Evolutionary conservation across 2,797 vertebrate genomes (phyloP).

Genomic region (Falco naumanni): DNA sequence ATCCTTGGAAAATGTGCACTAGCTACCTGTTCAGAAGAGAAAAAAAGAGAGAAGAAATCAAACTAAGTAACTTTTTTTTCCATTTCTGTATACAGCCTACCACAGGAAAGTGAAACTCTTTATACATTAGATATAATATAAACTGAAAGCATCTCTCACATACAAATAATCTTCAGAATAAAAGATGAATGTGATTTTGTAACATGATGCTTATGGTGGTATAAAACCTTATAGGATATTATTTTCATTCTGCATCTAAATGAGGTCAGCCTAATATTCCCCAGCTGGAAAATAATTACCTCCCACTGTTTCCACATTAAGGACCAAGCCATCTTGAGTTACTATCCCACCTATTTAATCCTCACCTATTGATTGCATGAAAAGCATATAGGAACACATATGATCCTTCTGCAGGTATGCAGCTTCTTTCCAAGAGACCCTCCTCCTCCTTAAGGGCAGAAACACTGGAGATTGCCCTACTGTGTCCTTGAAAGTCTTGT

Average conservation of each 20-base stretch:
- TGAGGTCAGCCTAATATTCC: background rate
- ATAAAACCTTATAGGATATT: background rate
- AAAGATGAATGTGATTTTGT: background rate
- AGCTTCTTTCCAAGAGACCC: background rate
- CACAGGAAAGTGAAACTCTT: background rate
- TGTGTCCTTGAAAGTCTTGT: background rate
- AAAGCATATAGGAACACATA: background rate
- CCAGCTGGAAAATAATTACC: background rate
- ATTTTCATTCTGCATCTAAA: background rate
- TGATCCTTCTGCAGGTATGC: background rate
- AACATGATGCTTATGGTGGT: background rate
- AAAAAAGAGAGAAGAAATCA: background rate
- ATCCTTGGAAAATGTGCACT: background rate
- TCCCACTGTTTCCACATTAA: background rate
- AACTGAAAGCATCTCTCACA: background rate
- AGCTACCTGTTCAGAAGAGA: background rate
- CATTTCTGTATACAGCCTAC: background rate
- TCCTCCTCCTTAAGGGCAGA: background rate
- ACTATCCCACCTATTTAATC: background rate
- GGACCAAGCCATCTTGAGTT: background rate
- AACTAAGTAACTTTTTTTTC: accelerated
- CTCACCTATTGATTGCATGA: accelerated
- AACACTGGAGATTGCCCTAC: background rate
- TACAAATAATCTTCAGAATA: background rate
- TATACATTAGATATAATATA: no score